phyloP scores from a whole-genome alignment of 1,140 invertebrate species.

The Luehdorfia chinensis region DNA sequence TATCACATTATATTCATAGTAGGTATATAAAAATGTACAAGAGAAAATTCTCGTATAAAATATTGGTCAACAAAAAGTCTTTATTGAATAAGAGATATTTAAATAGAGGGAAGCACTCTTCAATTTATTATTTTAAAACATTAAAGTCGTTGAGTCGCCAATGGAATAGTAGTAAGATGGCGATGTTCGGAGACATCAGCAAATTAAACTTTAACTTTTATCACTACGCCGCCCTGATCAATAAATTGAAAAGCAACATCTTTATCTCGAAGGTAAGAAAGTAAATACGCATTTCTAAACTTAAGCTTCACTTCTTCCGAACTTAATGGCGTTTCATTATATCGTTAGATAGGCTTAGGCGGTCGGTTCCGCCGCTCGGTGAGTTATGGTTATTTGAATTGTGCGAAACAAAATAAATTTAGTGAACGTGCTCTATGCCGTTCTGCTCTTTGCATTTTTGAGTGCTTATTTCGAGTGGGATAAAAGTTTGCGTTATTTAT shows the following conservation, averaged over 20 bases:
- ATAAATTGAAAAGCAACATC: conserved; percentile 71
- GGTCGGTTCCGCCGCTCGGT: conserved; percentile 42
- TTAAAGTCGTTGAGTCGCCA: no score
- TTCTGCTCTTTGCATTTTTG: conserved; percentile 77
- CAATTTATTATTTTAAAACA: no score
- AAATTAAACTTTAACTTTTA: conserved; percentile 39
- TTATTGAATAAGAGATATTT: no score
- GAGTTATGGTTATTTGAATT: conserved; percentile 77
- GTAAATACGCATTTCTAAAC: conserved; percentile 59
- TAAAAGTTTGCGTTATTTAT: conserved; percentile 77
- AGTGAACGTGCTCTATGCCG: conserved; percentile 74
- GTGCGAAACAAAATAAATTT: conserved; percentile 77
- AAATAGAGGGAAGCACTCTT: no score
- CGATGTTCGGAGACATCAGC: conserved; percentile 3
- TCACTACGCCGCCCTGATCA: conserved; percentile 39
- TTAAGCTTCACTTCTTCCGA: conserved; percentile 56
- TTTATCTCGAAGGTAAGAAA: conserved; percentile 59
- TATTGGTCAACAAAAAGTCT: no score
- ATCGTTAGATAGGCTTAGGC: conserved; percentile 72
- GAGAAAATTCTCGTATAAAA: no score
- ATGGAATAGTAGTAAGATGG: no score
- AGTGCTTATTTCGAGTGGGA: conserved; percentile 75
- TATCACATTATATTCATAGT: no score
- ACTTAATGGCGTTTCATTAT: conserved; percentile 75
- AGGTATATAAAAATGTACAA: no score